These are phyloP conservation scores for Drosophila eugracilis DNA, from an alignment of 1,140 invertebrate genomes.

Conservation along the genomic window DNA sequence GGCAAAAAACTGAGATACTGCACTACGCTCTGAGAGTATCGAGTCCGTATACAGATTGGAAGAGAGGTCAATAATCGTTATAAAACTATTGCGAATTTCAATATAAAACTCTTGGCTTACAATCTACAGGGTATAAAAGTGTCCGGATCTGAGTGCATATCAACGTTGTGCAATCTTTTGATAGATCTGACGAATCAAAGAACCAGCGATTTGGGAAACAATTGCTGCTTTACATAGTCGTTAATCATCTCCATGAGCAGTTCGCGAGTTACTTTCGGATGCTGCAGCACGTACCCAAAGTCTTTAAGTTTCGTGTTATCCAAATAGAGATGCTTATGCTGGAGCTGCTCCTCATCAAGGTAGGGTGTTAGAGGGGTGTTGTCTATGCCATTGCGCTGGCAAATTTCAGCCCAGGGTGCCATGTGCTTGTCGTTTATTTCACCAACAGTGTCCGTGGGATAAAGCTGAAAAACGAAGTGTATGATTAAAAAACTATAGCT, in stretches of 20 bases:
- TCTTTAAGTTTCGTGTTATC: slow-evolving; percentile 89
- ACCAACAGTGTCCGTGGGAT: slow-evolving; percentile 89
- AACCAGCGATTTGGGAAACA: slow-evolving; percentile 77
- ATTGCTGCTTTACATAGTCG: slow-evolving; percentile 77
- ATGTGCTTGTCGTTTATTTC: slow-evolving; percentile 97
- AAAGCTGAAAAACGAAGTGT: slow-evolving; percentile 48
- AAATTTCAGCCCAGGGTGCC: slow-evolving; percentile 94
- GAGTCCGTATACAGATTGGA: slow-evolving; percentile 55
- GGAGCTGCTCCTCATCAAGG: slow-evolving; percentile 92
- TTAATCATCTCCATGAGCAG: slow-evolving; percentile 86
- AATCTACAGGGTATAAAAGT: slow-evolving; percentile 26
- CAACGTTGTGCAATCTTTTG: slow-evolving; percentile 61
- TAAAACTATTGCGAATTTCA: no score
- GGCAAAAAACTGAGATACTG: slow-evolving; percentile 36
- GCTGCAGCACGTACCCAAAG: slow-evolving; percentile 86
- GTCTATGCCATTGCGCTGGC: slow-evolving; percentile 89
- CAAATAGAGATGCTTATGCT: slow-evolving; percentile 92
- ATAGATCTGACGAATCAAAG: slow-evolving; percentile 36
- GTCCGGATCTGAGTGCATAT: slow-evolving; percentile 56
- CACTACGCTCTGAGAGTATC: slow-evolving; percentile 20
- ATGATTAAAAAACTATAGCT: slow-evolving; percentile 5
- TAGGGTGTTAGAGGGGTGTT: slow-evolving; percentile 95
- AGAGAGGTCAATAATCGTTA: slow-evolving; percentile 39
- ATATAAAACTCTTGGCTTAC: slow-evolving; percentile 42
- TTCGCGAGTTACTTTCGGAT: slow-evolving; percentile 87